A percentile compares a stretch with the other conserved stretches of the same genome.
Evolutionary conservation across 1,140 invertebrate genomes (phyloP).

Genomic region (Chironomus striatipennis): DNA sequence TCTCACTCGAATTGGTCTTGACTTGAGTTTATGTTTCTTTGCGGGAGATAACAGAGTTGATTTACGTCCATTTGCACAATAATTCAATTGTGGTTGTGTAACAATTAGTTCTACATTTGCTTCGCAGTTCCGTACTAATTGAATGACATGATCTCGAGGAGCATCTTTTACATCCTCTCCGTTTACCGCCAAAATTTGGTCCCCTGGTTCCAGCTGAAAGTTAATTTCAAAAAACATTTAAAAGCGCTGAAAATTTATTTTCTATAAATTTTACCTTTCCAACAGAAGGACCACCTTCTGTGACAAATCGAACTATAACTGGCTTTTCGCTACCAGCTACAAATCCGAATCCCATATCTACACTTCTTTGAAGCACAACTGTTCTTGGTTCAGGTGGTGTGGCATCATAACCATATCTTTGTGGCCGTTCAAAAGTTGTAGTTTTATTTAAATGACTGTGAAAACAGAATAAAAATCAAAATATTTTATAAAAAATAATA

Average conservation of each 20-base stretch:
- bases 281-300: slow-evolving; percentile 79
- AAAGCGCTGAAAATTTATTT: no score
- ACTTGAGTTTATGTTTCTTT: slow-evolving; percentile 71
- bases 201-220: slow-evolving; percentile 74
- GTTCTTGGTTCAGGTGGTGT: slow-evolving; percentile 65
- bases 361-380: slow-evolving; percentile 60
- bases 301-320: slow-evolving; percentile 80
- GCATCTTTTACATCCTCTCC: slow-evolving; percentile 79
- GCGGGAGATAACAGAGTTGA: slow-evolving; percentile 78
- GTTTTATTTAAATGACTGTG: slow-evolving; percentile 82
- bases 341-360: slow-evolving; percentile 82
- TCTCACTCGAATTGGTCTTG: slow-evolving; percentile 73
- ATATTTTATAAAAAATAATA: background rate
- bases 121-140: slow-evolving; percentile 72
- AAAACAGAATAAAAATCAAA: slow-evolving; percentile 31
- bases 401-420: slow-evolving; percentile 48
- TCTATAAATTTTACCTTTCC: slow-evolving; percentile 56
- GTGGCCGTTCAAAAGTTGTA: slow-evolving; percentile 73
- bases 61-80: slow-evolving; percentile 53
- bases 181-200: slow-evolving; percentile 83
- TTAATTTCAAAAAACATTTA: no score
- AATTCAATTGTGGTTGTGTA: slow-evolving; percentile 62
- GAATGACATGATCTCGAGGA: slow-evolving; percentile 80
- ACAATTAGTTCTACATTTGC: slow-evolving; percentile 67
- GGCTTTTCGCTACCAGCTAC: slow-evolving; percentile 86